A percentile compares a stretch with the other conserved stretches of the same genome.
Conservation (phyloP, 2,797 vertebrate genomes). For the Cynopterus sphinx region DNA sequence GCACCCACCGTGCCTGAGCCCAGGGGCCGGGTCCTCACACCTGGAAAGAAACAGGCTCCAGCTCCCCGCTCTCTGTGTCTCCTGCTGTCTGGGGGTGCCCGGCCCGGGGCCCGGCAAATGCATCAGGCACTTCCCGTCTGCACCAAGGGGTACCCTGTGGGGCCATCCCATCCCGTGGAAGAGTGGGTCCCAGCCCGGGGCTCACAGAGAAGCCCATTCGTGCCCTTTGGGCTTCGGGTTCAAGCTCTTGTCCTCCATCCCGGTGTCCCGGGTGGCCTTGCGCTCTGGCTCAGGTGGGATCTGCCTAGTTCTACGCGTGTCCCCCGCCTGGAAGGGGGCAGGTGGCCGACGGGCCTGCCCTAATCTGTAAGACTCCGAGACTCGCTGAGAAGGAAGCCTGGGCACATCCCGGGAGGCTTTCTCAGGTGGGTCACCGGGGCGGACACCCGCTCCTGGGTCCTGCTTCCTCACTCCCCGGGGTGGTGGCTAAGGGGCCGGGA, state of each 20-base stretch:
- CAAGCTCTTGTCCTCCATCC: not conserved
- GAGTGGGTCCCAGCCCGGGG: not conserved
- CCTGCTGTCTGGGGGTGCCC: not conserved
- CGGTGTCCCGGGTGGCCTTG: not conserved
- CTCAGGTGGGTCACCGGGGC: fast-evolving
- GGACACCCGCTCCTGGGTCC: not conserved
- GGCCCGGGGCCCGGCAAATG: not conserved
- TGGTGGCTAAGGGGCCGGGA: not conserved
- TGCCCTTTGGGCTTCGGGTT: not conserved
- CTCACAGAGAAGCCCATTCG: not conserved
- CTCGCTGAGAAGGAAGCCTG: not conserved
- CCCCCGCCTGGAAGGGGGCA: too few species aligned
- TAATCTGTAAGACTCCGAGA: not conserved
- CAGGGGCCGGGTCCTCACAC: not conserved
- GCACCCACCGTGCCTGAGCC: fast-evolving
- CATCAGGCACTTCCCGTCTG: not conserved
- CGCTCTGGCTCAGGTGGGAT: not conserved
- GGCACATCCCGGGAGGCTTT: fast-evolving
- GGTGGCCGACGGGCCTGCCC: not conserved
- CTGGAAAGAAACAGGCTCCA: fast-evolving
- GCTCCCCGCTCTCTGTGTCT: too few species aligned
- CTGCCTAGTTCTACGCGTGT: not conserved
- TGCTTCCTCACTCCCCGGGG: not conserved
- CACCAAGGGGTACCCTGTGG: not conserved
- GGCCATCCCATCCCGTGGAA: not conserved